Conservation (phyloP, 1,140 invertebrate species). For the Holcopasites calliopsidis region DNA sequence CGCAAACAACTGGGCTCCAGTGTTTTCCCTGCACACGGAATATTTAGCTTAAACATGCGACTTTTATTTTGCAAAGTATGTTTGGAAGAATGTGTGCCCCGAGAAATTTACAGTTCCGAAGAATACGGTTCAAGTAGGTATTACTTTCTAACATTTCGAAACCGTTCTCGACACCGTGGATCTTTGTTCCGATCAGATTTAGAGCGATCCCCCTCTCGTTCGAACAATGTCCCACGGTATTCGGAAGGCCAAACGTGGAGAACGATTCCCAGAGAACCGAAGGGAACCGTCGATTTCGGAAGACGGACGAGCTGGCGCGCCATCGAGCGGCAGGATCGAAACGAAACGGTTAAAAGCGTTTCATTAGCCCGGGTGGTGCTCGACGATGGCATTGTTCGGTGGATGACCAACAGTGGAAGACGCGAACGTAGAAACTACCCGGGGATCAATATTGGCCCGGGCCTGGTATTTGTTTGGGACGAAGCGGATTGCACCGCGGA, state of each 20-base stretch:
- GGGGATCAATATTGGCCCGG: conserved; percentile 58
- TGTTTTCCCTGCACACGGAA: too few relatives aligned
- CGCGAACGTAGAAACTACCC: conserved; percentile 40
- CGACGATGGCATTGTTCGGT: conserved; percentile 35
- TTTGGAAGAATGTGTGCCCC: too few relatives aligned
- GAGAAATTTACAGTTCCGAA: too few relatives aligned
- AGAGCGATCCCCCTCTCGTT: too few relatives aligned
- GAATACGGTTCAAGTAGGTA: too few relatives aligned
- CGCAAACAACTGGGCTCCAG: too few relatives aligned
- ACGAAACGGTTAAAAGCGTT: conserved; percentile 23
- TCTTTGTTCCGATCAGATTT: too few relatives aligned
- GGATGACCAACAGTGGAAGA: conserved; percentile 37
- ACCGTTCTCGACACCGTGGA: too few relatives aligned
- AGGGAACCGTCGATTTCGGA: not conserved
- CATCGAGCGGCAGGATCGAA: conserved; percentile 8
- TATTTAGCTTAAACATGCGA: too few relatives aligned
- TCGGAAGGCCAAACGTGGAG: not conserved
- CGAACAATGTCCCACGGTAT: not conserved
- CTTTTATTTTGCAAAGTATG: too few relatives aligned
- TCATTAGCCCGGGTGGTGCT: conserved; percentile 7
- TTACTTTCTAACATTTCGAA: too few relatives aligned
- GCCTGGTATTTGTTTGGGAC: conserved; percentile 62
- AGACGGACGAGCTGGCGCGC: conserved; percentile 1
- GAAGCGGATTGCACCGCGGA: conserved; percentile 46
- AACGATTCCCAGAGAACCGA: not conserved